Evolutionary conservation across 2,888 invertebrate genomes (phyloP).

Genomic region (Hymenopus coronatus): DNA sequence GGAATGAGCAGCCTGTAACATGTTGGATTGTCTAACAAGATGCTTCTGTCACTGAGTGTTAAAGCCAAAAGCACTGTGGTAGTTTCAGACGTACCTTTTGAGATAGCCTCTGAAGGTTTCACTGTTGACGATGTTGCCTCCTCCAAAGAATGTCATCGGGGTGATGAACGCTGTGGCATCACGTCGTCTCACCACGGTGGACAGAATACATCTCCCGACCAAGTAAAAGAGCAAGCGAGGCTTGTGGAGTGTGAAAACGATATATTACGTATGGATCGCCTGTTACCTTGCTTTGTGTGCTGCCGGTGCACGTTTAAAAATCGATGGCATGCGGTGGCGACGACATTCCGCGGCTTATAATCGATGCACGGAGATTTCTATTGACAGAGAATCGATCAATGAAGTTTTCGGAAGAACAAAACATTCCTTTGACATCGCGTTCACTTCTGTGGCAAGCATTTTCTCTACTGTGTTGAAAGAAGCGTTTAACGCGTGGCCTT

Average conservation of each 20-base stretch:
- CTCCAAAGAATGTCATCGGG: background rate
- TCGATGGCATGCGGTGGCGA: background rate
- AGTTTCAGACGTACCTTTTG: background rate
- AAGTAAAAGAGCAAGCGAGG: background rate
- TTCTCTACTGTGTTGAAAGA: too few relatives aligned
- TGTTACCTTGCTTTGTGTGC: background rate
- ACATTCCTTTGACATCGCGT: too few relatives aligned
- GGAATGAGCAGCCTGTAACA: too few relatives aligned
- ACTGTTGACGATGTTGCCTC: background rate
- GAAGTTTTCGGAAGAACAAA: background rate
- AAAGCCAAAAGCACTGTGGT: too few relatives aligned
- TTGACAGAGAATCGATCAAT: background rate
- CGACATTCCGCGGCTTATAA: background rate
- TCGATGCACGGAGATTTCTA: background rate
- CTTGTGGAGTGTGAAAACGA: background rate
- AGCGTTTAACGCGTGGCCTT: too few relatives aligned
- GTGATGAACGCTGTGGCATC: background rate
- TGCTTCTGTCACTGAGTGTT: too few relatives aligned
- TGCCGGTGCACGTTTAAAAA: background rate
- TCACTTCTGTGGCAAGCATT: too few relatives aligned
- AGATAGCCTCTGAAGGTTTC: background rate
- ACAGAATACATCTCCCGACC: background rate
- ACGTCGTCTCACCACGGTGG: background rate
- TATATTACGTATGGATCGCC: background rate
- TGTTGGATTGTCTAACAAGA: too few relatives aligned